Evolutionary conservation across 2,113 vertebrate species (phyloP), one percentile per base, ranked within the genome.

Genomic region (Prochilodus magdalenae): DNA sequence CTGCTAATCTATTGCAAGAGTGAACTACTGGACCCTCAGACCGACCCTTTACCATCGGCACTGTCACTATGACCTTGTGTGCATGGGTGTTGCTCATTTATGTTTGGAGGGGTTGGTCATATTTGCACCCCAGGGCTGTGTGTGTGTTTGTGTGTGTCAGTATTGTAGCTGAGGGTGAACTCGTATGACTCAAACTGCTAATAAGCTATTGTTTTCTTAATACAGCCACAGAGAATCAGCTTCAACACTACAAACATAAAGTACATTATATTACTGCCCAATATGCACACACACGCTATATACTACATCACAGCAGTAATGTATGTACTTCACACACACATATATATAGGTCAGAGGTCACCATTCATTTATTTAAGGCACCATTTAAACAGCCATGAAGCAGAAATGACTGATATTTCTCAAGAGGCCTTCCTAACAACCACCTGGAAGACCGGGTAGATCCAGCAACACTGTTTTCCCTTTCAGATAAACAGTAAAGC

Each of bases 121-220:
- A 18, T 33, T 26, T 33, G 26, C 93, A 93, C 7, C 57, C 57
- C 10, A 60, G 10, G 57, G 57, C 57, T 60, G 18, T 57, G 20
- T 60, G n/a, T 60, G 57, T 60, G 57, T 60, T n/a, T 60, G 57
- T 24, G n/a, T 60, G 22, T 60, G n/a, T 24, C 4, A 24, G 57
- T 60, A 13, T 12, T 0, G 93, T 92, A 0, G 76, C 90, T 0
- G 88, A 91, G 11, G 94, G 91, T 60, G 22, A 60, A 60, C 24
- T 57, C 2, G 20, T 24, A 26, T 60, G 57, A 60, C 57, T n/a
- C 57, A 60, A n/a, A 26, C n/a, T 24, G 8, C 24, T 60, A 60
- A 60, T 60, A 11, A 60, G 57, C 22, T 12, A 60, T 10, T 60
- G 53, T 60, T 60, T 60, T 13, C 22, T 60, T 60, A 60, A 60